Conservation (phyloP, 92 coral and sea anemone species). For the Isaurus tuberculatus region DNA sequence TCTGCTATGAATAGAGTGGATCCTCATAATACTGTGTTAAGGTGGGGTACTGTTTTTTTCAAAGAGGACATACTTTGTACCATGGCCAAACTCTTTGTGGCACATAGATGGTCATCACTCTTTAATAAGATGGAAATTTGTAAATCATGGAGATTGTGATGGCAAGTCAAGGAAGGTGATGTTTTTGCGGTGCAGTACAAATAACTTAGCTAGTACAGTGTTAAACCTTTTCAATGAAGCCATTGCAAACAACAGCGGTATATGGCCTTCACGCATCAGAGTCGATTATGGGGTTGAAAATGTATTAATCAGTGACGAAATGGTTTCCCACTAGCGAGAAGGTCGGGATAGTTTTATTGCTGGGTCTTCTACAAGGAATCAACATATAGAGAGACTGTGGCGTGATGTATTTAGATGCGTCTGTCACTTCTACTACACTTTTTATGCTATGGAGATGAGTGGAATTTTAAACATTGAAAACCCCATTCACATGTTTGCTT, state of each 20-base stretch:
- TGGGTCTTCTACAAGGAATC: conserved; percentile 43
- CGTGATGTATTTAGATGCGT: conserved; percentile 55
- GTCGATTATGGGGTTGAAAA: conserved; percentile 54
- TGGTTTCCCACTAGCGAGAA: conserved; percentile 33
- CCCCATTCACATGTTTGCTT: conserved; percentile 24
- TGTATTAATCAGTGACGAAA: conserved; percentile 43
- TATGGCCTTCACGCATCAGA: conserved; percentile 49
- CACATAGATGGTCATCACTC: conserved; percentile 12
- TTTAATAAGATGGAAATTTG: conserved; percentile 3
- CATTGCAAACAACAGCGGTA: conserved; percentile 16
- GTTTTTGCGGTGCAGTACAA: conserved; percentile 47
- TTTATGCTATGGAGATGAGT: conserved; percentile 30
- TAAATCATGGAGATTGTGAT: neutral
- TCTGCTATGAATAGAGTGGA: conserved; percentile 7
- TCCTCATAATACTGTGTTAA: conserved; percentile 11
- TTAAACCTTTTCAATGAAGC: conserved; percentile 18
- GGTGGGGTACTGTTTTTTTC: conserved; percentile 9
- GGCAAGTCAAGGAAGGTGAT: conserved; percentile 27
- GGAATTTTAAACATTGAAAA: conserved; percentile 9
- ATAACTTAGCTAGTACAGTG: conserved; percentile 44
- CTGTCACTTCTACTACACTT: conserved; percentile 40
- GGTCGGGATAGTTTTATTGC: conserved; percentile 42
- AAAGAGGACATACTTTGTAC: conserved; percentile 15
- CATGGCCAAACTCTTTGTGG: conserved; percentile 14
- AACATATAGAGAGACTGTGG: conserved; percentile 46